These are phyloP conservation scores for Pseudomyrmex pallidus DNA, from an alignment of 1,140 invertebrate genomes.

Conservation along the genomic window DNA sequence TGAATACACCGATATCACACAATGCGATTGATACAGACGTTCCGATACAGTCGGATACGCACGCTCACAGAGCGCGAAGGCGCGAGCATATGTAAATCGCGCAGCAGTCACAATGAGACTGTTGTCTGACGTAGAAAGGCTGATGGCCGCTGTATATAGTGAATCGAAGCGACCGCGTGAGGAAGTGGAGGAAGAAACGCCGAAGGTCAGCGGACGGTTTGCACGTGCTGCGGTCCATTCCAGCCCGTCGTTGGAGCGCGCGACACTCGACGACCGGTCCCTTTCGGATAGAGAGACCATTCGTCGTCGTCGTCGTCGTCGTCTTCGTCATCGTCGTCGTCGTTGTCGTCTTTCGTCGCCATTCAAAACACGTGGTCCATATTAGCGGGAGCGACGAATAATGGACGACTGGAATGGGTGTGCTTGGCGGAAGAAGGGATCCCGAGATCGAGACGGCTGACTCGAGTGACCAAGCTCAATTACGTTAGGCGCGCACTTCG, in stretches of 20 bases:
- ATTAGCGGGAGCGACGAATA: slow-evolving; percentile 73
- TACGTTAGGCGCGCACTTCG: slow-evolving; percentile 58
- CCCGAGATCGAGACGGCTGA: slow-evolving; percentile 60
- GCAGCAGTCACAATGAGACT: slow-evolving; percentile 66
- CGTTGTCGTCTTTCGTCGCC: slow-evolving; percentile 62
- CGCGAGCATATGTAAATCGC: slow-evolving; percentile 59
- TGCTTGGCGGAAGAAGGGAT: slow-evolving; percentile 40
- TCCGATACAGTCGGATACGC: slow-evolving; percentile 21
- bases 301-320: no score
- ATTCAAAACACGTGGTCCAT: slow-evolving; percentile 78
- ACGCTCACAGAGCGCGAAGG: slow-evolving; percentile 8
- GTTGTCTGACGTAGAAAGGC: slow-evolving; percentile 71
- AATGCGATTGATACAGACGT: slow-evolving; percentile 31
- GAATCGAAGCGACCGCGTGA: slow-evolving; percentile 47
- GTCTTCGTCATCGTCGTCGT: no score
- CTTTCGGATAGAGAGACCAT: slow-evolving; percentile 41
- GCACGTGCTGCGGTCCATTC: slow-evolving; percentile 61
- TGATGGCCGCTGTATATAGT: slow-evolving; percentile 62
- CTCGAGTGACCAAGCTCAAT: slow-evolving; percentile 74
- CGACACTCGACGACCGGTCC: slow-evolving; percentile 58
- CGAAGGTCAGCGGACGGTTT: slow-evolving; percentile 68
- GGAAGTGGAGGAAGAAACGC: slow-evolving; percentile 43
- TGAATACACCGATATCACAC: slow-evolving; percentile 4
- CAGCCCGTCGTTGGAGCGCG: slow-evolving; percentile 53
- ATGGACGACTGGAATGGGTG: slow-evolving; percentile 54